Evolutionary conservation across 2,113 vertebrate genomes (phyloP).

Genomic region (Camelus dromedarius): DNA sequence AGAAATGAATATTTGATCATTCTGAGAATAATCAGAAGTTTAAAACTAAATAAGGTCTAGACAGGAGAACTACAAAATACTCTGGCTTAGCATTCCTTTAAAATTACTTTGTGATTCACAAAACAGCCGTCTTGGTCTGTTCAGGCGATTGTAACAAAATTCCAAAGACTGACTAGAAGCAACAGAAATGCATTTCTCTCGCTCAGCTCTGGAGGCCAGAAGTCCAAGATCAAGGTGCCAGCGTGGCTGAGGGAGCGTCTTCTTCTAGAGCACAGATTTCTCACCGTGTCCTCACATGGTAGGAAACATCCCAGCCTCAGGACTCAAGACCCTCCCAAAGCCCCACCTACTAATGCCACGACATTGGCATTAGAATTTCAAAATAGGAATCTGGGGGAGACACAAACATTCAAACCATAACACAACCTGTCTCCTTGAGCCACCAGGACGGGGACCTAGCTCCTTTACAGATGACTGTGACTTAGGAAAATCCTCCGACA

Average conservation of each 20-base stretch:
- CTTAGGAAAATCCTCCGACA: neutral
- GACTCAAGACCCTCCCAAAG: neutral
- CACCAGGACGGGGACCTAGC: neutral
- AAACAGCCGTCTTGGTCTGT: neutral
- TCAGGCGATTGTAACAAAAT: neutral
- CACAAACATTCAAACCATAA: neutral
- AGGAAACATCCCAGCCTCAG: neutral
- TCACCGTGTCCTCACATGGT: neutral
- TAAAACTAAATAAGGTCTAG: neutral
- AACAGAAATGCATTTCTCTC: neutral
- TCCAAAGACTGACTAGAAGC: neutral
- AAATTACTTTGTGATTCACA: neutral
- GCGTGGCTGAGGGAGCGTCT: neutral
- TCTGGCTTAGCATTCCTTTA: neutral
- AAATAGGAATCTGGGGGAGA: neutral
- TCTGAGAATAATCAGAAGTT: neutral
- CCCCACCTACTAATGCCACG: neutral
- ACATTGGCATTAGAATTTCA: neutral
- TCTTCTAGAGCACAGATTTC: neutral
- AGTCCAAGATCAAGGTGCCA: neutral
- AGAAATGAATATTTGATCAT: neutral
- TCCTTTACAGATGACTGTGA: neutral
- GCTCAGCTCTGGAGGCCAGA: neutral
- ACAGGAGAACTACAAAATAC: neutral
- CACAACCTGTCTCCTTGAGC: neutral